Percentiles rank a stretch among this genome's conserved stretches.
phyloP scores from a whole-genome alignment of 2,113 vertebrate species.

The Pogona vitticeps region DNA sequence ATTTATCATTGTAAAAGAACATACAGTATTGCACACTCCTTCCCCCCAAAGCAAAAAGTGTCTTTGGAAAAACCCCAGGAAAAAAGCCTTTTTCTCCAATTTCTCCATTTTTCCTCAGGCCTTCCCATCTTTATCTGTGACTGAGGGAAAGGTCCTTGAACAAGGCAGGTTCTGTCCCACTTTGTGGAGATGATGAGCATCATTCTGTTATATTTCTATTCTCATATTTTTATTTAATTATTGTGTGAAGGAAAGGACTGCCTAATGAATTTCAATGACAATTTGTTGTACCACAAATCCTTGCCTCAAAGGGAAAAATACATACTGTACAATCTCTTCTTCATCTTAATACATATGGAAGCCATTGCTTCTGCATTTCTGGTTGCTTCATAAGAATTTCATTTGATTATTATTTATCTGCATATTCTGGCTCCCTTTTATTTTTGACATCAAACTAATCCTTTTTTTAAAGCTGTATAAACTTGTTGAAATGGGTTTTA shows the following conservation, averaged over 20 bases:
- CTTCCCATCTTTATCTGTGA: too few relatives aligned
- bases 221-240: background rate
- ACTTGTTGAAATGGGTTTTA: slow-evolving; percentile 19
- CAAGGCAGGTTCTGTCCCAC: background rate
- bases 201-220: background rate
- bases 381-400: slow-evolving; percentile 8
- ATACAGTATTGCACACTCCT: too few relatives aligned
- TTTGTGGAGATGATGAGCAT: background rate
- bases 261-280: background rate
- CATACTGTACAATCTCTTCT: background rate
- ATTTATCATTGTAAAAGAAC: too few relatives aligned
- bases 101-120: too few relatives aligned
- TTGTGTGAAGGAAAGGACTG: background rate
- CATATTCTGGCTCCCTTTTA: background rate
- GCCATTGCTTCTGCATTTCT: background rate
- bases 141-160: background rate
- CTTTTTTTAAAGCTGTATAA: background rate
- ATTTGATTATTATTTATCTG: background rate
- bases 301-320: background rate
- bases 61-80: too few relatives aligned
- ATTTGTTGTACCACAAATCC: background rate
- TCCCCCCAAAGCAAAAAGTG: too few relatives aligned
- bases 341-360: background rate
- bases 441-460: slow-evolving; percentile 25
- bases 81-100: too few relatives aligned